Base-by-base conservation (phyloP, 2,888 invertebrate species). In the Deroplatys truncata region DNA sequence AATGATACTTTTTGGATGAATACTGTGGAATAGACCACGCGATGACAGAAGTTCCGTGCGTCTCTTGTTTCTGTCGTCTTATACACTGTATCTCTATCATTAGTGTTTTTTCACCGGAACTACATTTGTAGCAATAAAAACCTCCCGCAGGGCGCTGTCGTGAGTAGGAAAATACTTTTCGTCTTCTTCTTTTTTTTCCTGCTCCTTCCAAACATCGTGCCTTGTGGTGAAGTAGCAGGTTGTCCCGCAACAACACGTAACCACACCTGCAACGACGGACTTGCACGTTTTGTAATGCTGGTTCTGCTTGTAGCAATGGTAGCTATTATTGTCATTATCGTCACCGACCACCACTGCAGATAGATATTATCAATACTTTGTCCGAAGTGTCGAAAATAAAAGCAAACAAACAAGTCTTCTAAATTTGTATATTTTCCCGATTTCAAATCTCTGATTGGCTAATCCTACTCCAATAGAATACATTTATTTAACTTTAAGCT, bases 91-190 rank as follows among this genome's bases (percentile, higher is more conserved):
- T 29, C 84, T 84, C 84, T 84, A 31, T 84, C 84, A 84, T 84
- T 84, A 84, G 84, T 84, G 25, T 43, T 72, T 84, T 84, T 84
- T 84, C 84, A 84, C 84, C 84, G 84, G 84, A 84, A 84, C 84
- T 84, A 84, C 84, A 84, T 31, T 25, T 35, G 31, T 31, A 25
- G 84, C 31, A 84, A 84, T 84, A 84, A 84, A 84, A 84, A 16
- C 35, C n/a, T 10, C 20, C 84, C 84, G 25, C 29, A 84, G 84
- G 84, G 29, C 56, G 5, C 56, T 72, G 43, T 72, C 56, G 56
- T 72, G 56, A 72, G 56, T 72, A 72, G 25, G 20, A 72, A 72
- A 72, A 72, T 72, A 72, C 7, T 56, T 49, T 49, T n/a, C n/a
- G n/a, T 72, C 56, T 1, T 72, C 56, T 16, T 72, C 20, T 15